These are phyloP conservation scores for Danaus melanippus DNA, from an alignment of 1,140 invertebrate species.

Conservation along the genomic window DNA sequence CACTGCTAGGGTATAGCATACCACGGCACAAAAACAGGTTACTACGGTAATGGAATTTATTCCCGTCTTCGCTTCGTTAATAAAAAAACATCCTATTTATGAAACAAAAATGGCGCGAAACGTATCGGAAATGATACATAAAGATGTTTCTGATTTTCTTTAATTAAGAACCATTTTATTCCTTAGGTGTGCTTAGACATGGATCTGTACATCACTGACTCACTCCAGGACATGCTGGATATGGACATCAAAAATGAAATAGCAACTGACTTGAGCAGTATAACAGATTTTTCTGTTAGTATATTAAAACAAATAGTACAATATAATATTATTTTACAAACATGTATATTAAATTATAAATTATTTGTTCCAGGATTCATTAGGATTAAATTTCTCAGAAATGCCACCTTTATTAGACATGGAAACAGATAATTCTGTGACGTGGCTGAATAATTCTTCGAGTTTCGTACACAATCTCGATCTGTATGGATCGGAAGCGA, in stretches of 20 bases:
- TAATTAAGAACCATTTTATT: conserved; percentile 13
- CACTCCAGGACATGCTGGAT: conserved; percentile 84
- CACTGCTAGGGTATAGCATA: conserved; percentile 50
- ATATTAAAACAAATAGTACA: conserved; percentile 5
- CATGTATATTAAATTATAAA: not conserved
- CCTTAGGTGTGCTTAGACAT: conserved; percentile 73
- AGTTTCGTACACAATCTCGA: conserved; percentile 81
- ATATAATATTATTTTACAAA: not conserved
- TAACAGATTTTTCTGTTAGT: conserved; percentile 74
- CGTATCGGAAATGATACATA: conserved; percentile 4
- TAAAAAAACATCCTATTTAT: conserved; percentile 23
- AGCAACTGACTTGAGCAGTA: conserved; percentile 80
- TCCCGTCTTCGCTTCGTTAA: conserved; percentile 36
- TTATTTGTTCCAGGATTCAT: conserved; percentile 53
- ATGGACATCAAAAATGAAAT: conserved; percentile 88
- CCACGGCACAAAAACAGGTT: conserved; percentile 60
- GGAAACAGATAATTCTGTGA: conserved; percentile 75
- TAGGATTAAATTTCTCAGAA: conserved; percentile 76
- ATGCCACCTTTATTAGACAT: conserved; percentile 77
- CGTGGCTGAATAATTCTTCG: conserved; percentile 73
- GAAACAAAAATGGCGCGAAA: conserved; percentile 37
- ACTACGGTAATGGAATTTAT: conserved; percentile 50
- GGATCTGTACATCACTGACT: conserved; percentile 77
- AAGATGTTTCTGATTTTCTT: not conserved
- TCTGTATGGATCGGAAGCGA: conserved; percentile 80